Evolutionary conservation across 1,140 invertebrate genomes (phyloP), one percentile per base, ranked within the genome.

Genomic region (Sycophaga agraensis): DNA sequence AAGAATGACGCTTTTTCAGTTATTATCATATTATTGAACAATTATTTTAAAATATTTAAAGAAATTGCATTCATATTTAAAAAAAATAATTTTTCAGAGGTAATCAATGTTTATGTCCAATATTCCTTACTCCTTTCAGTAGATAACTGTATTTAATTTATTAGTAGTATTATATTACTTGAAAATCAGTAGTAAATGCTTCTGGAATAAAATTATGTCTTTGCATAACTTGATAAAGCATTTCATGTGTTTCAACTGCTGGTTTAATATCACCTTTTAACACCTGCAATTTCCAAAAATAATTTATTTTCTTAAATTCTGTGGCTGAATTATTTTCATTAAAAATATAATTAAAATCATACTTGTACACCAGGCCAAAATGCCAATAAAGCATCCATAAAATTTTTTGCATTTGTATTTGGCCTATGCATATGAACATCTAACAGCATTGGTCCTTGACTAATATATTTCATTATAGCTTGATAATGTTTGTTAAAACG

Each of bases 351-450:
- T 50, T 65, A 24, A 55, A n/a, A 22, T 58, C 39, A 80, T 82
- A 96, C 94, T 82, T 97, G 95, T 9, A 99, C 79, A 4, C 97
- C 97, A 2, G 97, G 97, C 96, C 96, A 99, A 82, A 99, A 99
- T 4, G 97, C 97, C 34, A 97, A 82, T 17, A 99, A 80, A 0
- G 97, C 90, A 82, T 99, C 97, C 95, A 99, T 98, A 72, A 97
- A 99, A 79, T 97, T 95, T 63, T 93, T 87, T 0, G 96, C 93
- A 75, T 94, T 94, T n/a, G 93, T 91, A 69, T 94, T 91, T 2
- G 97, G 97, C 71, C 93, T 83, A 76, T 98, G 96, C 97, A 99
- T 99, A 68, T 98, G 94, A n/a, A 99, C 97, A 77, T 98, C 97
- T 37, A 98, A 78, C 68, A 99, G 83, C 83, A 98, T 88, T 5